Evolutionary conservation across 1,140 invertebrate genomes (phyloP), one percentile per base, ranked within the genome.

Genomic region (Antheraea mylitta): DNA sequence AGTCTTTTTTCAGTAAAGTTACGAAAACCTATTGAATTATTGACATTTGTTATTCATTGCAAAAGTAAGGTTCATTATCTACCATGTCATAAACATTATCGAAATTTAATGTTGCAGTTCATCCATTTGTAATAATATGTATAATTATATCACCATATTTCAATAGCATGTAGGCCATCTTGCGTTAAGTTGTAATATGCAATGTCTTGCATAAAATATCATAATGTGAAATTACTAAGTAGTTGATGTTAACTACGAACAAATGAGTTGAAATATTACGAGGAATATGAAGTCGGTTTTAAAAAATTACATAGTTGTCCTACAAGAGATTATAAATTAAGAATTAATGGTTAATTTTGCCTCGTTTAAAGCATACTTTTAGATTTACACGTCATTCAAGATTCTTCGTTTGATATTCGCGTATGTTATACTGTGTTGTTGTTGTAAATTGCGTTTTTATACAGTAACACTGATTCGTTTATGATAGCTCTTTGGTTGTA

Each of bases 401-500:
- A 53, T 53, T 53, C 45, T 53, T 16, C 9, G 45, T 53, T 13
- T 53, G 16, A 16, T 16, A 53, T 53, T 53, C 16, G 45, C 45
- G 45, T 6, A 9, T 53, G 45, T 53, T 53, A 53, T 13, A 53
- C 45, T 53, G 2, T 53, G 45, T 53, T 53, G 45, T 13, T 13
- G 45, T 13, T 16, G 13, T 53, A 16, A 53, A 53, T 53, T 53
- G 45, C 45, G 45, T 53, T 53, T 42, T 53, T 53, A 2, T 53
- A 53, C 11, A 13, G 16, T 53, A 53, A 53, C 45, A 53, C 45
- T 65, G 64, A 65, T 65, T 65, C 38, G 37, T 19, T 48, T 48
- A 45, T 53, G 64, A 65, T 65, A 65, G n/a, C 37, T 19, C 45
- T 42, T 16, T 18, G 9, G 62, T 38, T 16, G 36, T 38, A 7